A percentile compares a stretch with the other conserved stretches of the same genome.
Evolutionary conservation across 2,888 invertebrate genomes (phyloP).

Genomic region (Drosophila gaucha): DNA sequence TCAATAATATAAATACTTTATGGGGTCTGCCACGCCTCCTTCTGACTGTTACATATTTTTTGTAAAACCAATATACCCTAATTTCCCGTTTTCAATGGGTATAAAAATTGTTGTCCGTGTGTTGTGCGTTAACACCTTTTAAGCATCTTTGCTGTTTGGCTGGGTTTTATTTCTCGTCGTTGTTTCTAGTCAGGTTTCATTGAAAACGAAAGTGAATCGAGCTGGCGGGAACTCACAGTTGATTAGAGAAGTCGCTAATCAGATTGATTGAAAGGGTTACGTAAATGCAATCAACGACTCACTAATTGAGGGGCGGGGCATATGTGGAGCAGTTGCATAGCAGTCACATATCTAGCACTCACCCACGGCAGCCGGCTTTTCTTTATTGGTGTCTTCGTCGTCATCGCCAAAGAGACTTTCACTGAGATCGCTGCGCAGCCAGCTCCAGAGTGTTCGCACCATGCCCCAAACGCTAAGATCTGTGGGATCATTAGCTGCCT

Average conservation of each 20-base stretch:
- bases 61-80: no score
- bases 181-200: conserved; percentile 56
- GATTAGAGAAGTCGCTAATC: conserved; percentile 66
- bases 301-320: conserved; percentile 49
- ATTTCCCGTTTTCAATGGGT: no score
- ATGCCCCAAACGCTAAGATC: conserved; percentile 80
- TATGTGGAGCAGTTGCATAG: conserved; percentile 21
- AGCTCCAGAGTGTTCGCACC: conserved; percentile 80
- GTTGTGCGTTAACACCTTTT: conserved; percentile 58
- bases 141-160: conserved; percentile 31
- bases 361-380: conserved; percentile 69
- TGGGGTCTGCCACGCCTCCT: no score
- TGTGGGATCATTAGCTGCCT: conserved; percentile 63
- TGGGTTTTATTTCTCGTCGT: conserved; percentile 8
- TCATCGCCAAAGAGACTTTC: conserved; percentile 79
- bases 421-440: conserved; percentile 81
- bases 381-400: conserved; percentile 46
- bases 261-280: conserved; percentile 21
- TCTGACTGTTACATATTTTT: no score
- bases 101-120: conserved; percentile 21
- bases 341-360: conserved; percentile 39
- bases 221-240: conserved; percentile 40
- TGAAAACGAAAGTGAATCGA: conserved; percentile 80
- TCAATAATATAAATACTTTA: no score
- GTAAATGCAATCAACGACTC: conserved; percentile 38